Evolutionary conservation across 2,797 vertebrate species (phyloP), one percentile per base, ranked within the genome.

Genomic region (Chiloscyllium punctatum): DNA sequence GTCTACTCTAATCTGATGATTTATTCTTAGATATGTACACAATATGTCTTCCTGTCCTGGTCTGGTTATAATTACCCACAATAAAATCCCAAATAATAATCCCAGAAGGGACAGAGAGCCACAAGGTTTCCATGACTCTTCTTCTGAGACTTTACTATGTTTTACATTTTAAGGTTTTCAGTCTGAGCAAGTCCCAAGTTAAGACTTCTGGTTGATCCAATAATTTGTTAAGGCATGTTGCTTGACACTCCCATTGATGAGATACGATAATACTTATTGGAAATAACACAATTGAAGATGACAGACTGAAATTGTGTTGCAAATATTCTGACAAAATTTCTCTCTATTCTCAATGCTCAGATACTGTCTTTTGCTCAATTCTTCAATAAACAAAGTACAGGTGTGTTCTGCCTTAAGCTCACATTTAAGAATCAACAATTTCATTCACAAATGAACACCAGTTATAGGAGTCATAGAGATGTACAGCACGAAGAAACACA

Each of bases 331-430:
- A 92, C 62, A 92, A 68, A 66, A 92, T 92, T 92, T 18, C n/a
- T 37, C 57, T 69, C 62, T n/a, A 25, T 92, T 69, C 37, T 69
- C 66, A 68, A 69, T 69, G 62, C 68, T 92, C n/a, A n/a, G 23
- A 69, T 92, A 92, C 37, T 92, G 33, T 37, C 88, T 68, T 92
- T 92, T 82, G 79, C 18, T 68, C 88, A 7, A 92, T 18, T 53
- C 88, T n/a, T 66, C 57, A 69, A 69, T 21, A 92, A 8, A 92
- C 90, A 8, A 92, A 68, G 2, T 68, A n/a, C n/a, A 92, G 62
- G 42, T 42, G 21, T 92, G 11, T 37, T 92, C 90, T 90, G 53
- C n/a, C 87, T 92, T 92, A n/a, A 91, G n/a, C 62, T 92, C 62
- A 69, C 62, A 68, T 69, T 92, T 92, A 33, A 68, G 8, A 92